Evolutionary conservation across 2,113 vertebrate species (phyloP), one percentile per base, ranked within the genome.

Genomic region (Mugil cephalus): DNA sequence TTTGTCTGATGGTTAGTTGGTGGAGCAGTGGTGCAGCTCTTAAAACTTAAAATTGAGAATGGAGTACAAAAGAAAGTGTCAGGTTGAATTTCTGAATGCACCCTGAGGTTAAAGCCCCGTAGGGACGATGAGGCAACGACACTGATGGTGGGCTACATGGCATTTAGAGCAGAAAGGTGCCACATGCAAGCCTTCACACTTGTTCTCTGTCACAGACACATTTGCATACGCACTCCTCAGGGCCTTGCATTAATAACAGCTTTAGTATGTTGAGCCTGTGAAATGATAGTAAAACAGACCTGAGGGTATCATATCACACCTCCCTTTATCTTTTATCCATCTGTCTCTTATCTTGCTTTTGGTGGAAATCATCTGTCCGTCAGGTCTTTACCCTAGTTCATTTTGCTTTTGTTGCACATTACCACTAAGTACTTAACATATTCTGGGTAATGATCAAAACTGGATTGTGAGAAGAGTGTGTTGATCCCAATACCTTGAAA

Each of bases 161-260:
- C 88, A 90, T 91, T 91, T 91, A 79, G 88, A 91, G 90, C 90
- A 90, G 83, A 88, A 90, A 91, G 87, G 90, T 91, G 90, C 88
- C 85, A 89, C 88, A 91, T 86, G 86, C 85, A 61, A 85, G 77
- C 69, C 73, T 86, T 83, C 82, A 82, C 88, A 77, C 80, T 59
- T 10, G 0, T 74, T 72, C 69, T 63, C 75, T 71, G 79, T 63
- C 78, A 77, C 74, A 58, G 80, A 56, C 47, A 66, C 77, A 89
- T 77, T 72, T 75, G 65, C 88, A 88, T 71, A 86, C 68, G 69
- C 63, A 47, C 51, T 72, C 84, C 77, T 77, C 72, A 1, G 85
- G 90, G 79, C 77, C 55, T 80, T 74, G 83, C 79, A 58, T 86
- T 84, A 89, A 88, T 87, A 90, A 90, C 76, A 61, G 65, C 67